phyloP scores from a whole-genome alignment of 1,140 invertebrate genomes.

The Odontomachus brunneus region DNA sequence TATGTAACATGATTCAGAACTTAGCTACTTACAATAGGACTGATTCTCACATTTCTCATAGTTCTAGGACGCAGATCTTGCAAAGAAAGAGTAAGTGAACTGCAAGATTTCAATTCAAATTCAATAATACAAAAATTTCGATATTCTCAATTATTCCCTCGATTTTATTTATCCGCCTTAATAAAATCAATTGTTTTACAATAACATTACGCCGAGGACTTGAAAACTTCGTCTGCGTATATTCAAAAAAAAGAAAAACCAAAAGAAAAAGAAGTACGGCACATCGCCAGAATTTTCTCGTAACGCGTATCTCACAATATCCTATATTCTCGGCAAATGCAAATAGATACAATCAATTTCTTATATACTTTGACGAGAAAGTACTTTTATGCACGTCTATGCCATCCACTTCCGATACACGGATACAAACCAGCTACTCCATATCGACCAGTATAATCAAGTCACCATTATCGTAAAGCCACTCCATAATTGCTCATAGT shows the following conservation, averaged over 20 bases:
- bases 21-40: conserved; percentile 69
- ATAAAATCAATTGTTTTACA: conserved; percentile 59
- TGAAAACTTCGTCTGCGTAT: conserved; percentile 58
- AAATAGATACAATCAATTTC: conserved; percentile 55
- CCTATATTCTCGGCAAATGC: conserved; percentile 49
- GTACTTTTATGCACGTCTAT: conserved; percentile 59
- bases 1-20: conserved; percentile 64
- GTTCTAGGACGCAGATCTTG: conserved; percentile 64
- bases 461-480: conserved; percentile 52
- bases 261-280: conserved; percentile 43
- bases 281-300: conserved; percentile 34
- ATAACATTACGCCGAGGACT: conserved; percentile 44
- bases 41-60: conserved; percentile 62
- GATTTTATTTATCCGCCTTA: conserved; percentile 30
- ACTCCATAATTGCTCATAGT: conserved; percentile 57
- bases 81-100: conserved; percentile 57
- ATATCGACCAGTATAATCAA: conserved; percentile 61
- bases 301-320: conserved; percentile 48
- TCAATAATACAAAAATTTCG: conserved; percentile 56
- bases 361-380: conserved; percentile 56
- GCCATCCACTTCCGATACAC: conserved; percentile 69
- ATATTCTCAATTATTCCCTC: conserved; percentile 51
- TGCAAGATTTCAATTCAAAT: conserved; percentile 49
- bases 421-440: conserved; percentile 73
- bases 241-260: conserved; percentile 61